Percentiles rank a stretch among this genome's conserved stretches.
These are phyloP conservation scores for Sakesphorus luctuosus DNA, from an alignment of 2,113 vertebrate species.

Conservation along the genomic window DNA sequence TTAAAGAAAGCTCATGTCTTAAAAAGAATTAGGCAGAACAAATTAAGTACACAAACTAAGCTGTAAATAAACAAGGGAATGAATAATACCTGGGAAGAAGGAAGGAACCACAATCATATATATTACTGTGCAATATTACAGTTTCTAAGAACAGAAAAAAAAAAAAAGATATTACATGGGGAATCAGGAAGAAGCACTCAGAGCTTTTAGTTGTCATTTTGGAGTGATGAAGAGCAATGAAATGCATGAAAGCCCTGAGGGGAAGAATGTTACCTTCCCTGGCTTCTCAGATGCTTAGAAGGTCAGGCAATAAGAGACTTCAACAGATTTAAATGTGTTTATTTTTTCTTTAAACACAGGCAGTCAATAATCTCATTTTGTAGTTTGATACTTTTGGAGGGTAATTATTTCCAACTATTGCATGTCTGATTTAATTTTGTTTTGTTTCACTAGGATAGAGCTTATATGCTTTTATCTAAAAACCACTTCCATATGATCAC, in stretches of 20 bases:
- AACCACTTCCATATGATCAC: not conserved
- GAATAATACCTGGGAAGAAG: not conserved
- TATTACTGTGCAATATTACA: not conserved
- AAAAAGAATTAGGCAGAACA: not conserved
- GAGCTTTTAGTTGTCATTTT: not conserved
- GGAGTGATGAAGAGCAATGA: not conserved
- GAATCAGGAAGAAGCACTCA: not conserved
- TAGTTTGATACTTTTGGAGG: not conserved
- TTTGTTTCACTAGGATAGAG: not conserved
- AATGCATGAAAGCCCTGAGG: not conserved
- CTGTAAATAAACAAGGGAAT: not conserved
- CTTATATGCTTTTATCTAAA: conserved; percentile 27
- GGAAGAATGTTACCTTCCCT: not conserved
- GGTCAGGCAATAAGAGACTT: not conserved
- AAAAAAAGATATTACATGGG: not conserved
- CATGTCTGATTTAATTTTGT: not conserved
- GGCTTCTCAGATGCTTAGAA: not conserved
- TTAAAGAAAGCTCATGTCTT: not conserved
- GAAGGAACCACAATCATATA: not conserved
- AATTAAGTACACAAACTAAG: not conserved
- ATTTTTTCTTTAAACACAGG: fast-evolving
- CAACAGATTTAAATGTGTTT: not conserved
- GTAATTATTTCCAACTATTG: not conserved
- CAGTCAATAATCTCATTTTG: not conserved
- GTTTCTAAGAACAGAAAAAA: not conserved